Percentiles rank a stretch among this genome's conserved stretches.
These are phyloP conservation scores for Dendrolimus pini DNA, from an alignment of 2,888 invertebrate genomes.

Conservation along the genomic window DNA sequence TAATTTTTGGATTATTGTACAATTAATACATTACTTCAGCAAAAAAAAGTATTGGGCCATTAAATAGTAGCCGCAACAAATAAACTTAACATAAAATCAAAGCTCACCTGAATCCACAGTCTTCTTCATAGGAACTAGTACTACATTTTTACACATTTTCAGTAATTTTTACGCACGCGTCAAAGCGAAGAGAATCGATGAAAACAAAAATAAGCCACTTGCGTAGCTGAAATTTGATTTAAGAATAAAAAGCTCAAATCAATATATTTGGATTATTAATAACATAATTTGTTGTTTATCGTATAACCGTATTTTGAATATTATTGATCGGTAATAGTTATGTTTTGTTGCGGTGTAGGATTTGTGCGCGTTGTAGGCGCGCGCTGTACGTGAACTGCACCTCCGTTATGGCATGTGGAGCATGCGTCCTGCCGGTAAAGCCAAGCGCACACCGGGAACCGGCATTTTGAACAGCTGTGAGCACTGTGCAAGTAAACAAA, in stretches of 20 bases:
- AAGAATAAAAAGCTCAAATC: slow-evolving; percentile 7
- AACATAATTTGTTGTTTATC: not conserved
- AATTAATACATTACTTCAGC: not conserved
- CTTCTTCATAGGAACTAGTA: slow-evolving; percentile 47
- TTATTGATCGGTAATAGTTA: not conserved
- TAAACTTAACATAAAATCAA: slow-evolving; percentile 6
- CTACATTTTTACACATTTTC: slow-evolving; percentile 56
- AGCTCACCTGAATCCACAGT: slow-evolving; percentile 45
- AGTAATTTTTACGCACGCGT: slow-evolving; percentile 17
- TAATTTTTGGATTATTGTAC: not conserved
- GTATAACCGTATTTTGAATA: not conserved
- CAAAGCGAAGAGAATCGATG: not conserved
- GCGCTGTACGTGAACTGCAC: slow-evolving; percentile 24
- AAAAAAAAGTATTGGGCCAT: not conserved
- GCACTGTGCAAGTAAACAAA: no score
- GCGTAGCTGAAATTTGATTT: not conserved
- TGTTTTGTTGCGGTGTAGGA: not conserved
- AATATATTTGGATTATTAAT: slow-evolving; percentile 9
- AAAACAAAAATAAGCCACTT: not conserved
- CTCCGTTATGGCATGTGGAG: not conserved
- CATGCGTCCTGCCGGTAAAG: not conserved
- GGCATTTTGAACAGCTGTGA: no score
- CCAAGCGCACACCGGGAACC: no score
- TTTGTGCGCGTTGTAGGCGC: slow-evolving; percentile 13
- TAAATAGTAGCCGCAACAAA: not conserved